Conservation (phyloP, 1,140 invertebrate species). For the Oryzaephilus surinamensis region DNA sequence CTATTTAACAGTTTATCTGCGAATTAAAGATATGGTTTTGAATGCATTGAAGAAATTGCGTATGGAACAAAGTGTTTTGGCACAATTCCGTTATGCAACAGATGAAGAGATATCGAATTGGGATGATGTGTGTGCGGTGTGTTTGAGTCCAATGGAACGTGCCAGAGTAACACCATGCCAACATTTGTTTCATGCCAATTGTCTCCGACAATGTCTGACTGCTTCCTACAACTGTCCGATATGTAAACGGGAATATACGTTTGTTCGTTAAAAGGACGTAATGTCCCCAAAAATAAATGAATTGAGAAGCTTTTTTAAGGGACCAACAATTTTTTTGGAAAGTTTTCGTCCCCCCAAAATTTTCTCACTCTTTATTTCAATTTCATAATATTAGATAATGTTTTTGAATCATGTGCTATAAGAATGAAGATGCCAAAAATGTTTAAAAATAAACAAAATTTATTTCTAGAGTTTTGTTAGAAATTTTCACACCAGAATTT, state of each 20-base stretch:
- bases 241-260: slow-evolving; percentile 49
- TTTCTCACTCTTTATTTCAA: too few species aligned
- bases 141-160: slow-evolving; percentile 53
- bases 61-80: slow-evolving; percentile 48
- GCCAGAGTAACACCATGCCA: slow-evolving; percentile 64
- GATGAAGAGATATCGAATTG: slow-evolving; percentile 51
- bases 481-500: too few species aligned
- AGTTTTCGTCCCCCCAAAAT: too few species aligned
- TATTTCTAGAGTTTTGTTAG: too few species aligned
- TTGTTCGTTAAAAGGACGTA: slow-evolving; percentile 29
- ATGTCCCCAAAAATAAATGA: too few species aligned
- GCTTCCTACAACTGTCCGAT: slow-evolving; percentile 59
- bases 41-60: slow-evolving; percentile 44
- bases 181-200: slow-evolving; percentile 67
- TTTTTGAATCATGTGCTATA: too few species aligned
- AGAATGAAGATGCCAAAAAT: too few species aligned
- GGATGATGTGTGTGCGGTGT: slow-evolving; percentile 68
- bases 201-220: slow-evolving; percentile 57
- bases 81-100: slow-evolving; percentile 53
- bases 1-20: slow-evolving; percentile 59
- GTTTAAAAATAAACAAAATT: too few species aligned
- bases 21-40: slow-evolving; percentile 47
- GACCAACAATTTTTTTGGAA: too few species aligned
- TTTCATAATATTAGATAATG: too few species aligned
- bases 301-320: too few species aligned